These are phyloP conservation scores for Homarus americanus DNA, from an alignment of 1,140 invertebrate species.

Conservation along the genomic window DNA sequence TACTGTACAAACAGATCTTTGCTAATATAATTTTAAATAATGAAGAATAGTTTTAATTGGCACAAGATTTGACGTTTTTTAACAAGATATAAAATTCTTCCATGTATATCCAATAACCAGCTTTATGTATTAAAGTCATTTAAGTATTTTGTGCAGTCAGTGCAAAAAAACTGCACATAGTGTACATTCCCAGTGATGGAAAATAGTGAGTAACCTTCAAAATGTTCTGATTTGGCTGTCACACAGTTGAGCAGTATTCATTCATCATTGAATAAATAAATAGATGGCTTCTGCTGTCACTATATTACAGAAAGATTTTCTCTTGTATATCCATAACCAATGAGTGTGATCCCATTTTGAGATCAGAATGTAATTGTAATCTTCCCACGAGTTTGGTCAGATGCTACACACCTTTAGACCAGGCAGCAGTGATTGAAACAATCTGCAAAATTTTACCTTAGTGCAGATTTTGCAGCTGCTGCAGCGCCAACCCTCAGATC, in stretches of 20 bases:
- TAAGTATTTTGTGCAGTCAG: background rate
- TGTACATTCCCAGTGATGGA: background rate
- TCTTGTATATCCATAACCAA: background rate
- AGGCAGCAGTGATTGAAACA: too few relatives aligned
- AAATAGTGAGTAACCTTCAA: background rate
- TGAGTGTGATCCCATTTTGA: too few relatives aligned
- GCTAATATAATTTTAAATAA: slow-evolving; percentile 17
- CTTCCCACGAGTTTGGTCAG: too few relatives aligned
- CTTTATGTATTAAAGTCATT: background rate
- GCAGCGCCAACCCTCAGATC: too few relatives aligned
- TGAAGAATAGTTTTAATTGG: background rate
- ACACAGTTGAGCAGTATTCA: background rate
- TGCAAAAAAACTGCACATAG: background rate
- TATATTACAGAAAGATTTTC: background rate
- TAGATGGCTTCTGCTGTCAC: background rate
- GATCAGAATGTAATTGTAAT: too few relatives aligned
- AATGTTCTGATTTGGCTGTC: background rate
- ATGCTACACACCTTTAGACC: too few relatives aligned
- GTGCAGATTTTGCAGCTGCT: too few relatives aligned
- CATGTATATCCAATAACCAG: background rate
- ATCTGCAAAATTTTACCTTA: too few relatives aligned
- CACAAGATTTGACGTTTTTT: background rate
- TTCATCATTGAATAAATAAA: background rate
- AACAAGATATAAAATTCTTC: background rate
- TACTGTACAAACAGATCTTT: slow-evolving; percentile 3